Percentiles rank a stretch among this genome's conserved stretches.
phyloP scores from a whole-genome alignment of 1,140 invertebrate genomes.

The Heliconius melpomene region DNA sequence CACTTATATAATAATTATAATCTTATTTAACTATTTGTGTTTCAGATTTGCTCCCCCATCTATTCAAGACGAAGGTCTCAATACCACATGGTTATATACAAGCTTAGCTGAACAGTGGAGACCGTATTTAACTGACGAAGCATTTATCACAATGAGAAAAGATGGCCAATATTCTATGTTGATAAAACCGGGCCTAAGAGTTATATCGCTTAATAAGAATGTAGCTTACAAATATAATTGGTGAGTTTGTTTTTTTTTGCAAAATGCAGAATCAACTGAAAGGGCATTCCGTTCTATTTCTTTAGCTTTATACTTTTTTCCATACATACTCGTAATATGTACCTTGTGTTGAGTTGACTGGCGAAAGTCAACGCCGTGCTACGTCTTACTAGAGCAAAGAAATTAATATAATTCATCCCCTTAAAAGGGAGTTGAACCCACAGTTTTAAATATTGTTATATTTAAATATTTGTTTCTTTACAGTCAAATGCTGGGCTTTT shows the following conservation, averaged over 20 bases:
- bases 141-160: slow-evolving; percentile 82
- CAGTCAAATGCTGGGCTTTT: too few species aligned
- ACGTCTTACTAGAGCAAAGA: too few species aligned
- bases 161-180: slow-evolving; percentile 88
- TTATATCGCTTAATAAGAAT: slow-evolving; percentile 89
- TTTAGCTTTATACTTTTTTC: too few species aligned
- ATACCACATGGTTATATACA: slow-evolving; percentile 32
- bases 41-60: slow-evolving; percentile 46
- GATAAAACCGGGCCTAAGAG: slow-evolving; percentile 84
- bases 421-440: too few species aligned
- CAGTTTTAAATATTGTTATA: too few species aligned
- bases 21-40: background rate
- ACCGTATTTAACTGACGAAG: slow-evolving; percentile 86
- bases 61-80: slow-evolving; percentile 9
- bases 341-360: too few species aligned
- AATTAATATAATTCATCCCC: too few species aligned
- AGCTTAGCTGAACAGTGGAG: slow-evolving; percentile 68
- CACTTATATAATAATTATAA: background rate
- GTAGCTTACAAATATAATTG: slow-evolving; percentile 88
- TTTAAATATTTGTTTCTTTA: too few species aligned
- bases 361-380: too few species aligned
- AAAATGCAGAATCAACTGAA: background rate
- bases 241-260: slow-evolving; percentile 72
- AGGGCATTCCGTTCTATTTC: background rate
- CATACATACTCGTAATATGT: too few species aligned